Conservation (phyloP, 2,888 invertebrate genomes). For the Norana najaformis region DNA sequence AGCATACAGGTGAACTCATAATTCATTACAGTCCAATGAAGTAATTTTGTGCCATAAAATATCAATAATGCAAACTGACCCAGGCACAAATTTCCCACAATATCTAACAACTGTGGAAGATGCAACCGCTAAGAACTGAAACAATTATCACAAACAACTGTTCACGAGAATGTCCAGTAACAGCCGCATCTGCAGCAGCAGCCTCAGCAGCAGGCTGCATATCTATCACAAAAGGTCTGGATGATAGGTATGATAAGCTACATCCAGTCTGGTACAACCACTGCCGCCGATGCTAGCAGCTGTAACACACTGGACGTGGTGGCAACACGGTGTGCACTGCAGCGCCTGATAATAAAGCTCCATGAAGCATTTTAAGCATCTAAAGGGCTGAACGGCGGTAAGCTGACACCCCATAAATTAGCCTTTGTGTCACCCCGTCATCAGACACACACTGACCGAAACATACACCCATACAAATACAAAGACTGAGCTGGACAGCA, state of each 20-base stretch:
- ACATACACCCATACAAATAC: background rate
- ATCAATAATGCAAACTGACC: background rate
- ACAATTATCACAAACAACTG: background rate
- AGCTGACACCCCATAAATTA: slow-evolving; percentile 7
- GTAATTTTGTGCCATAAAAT: background rate
- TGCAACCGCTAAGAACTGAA: background rate
- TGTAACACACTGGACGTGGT: slow-evolving; percentile 5
- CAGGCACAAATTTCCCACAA: background rate
- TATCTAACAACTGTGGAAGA: background rate
- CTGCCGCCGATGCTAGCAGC: background rate
- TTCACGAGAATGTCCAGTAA: background rate
- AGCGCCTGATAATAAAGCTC: background rate
- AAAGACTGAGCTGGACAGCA: background rate
- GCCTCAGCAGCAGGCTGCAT: background rate
- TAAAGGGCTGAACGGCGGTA: background rate
- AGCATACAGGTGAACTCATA: background rate
- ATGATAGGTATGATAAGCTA: background rate
- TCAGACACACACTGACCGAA: background rate
- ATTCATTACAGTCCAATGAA: background rate
- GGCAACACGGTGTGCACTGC: background rate
- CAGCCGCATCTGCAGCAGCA: too few relatives aligned
- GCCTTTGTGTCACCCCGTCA: background rate
- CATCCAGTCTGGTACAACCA: background rate
- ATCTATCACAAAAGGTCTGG: background rate
- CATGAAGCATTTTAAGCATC: slow-evolving; percentile 13